phyloP scores from a whole-genome alignment of 1,140 invertebrate species.

The Caenorhabditis tropicalis region DNA sequence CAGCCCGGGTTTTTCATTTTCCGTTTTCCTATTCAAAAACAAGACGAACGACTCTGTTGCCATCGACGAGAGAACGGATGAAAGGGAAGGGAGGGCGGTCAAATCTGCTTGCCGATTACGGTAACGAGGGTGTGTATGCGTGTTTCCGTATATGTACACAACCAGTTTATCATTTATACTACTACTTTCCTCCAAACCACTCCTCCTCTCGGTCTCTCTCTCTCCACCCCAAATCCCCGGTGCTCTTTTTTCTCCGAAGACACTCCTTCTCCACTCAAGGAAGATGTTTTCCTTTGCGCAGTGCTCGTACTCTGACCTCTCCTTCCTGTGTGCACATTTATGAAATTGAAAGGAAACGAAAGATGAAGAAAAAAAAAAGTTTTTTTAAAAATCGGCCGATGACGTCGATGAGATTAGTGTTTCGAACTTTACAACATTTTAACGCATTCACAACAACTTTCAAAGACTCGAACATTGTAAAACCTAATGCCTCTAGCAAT shows the following conservation, averaged over 20 bases:
- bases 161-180: constrained; percentile 24
- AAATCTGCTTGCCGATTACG: constrained; percentile 35
- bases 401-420: not conserved
- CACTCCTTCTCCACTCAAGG: constrained; percentile 7
- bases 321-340: constrained; percentile 25
- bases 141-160: constrained; percentile 20
- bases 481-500: no score
- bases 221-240: constrained; percentile 17
- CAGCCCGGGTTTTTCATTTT: not conserved
- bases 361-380: not conserved
- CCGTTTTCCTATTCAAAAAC: not conserved
- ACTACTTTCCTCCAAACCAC: constrained; percentile 1
- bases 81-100: no score
- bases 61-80: not conserved
- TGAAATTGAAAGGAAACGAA: not conserved
- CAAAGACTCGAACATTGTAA: no score
- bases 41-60: not conserved
- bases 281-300: constrained; percentile 43
- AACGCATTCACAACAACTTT: not conserved
- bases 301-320: constrained; percentile 38
- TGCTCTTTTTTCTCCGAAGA: constrained; percentile 20
- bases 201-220: no score
- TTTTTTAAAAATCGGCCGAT: not conserved
- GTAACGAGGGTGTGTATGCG: constrained; percentile 3
- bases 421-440: not conserved